Percentiles rank a stretch among this genome's conserved stretches.
Conservation (phyloP, 1,140 invertebrate species). For the Monomorium pharaonis region DNA sequence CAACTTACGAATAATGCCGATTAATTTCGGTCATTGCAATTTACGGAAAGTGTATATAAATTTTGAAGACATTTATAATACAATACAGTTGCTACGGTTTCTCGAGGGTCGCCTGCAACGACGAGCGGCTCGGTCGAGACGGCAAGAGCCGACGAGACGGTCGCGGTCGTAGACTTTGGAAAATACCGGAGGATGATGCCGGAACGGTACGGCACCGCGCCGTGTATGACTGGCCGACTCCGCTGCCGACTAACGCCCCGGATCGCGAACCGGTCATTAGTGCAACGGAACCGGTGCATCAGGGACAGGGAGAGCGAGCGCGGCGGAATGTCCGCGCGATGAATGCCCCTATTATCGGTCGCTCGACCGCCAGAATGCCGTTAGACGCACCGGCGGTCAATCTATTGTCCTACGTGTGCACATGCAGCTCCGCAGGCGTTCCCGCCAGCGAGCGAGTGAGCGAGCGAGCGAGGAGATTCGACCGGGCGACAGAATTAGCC, state of each 20-base stretch:
- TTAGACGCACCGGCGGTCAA: slow-evolving; percentile 77
- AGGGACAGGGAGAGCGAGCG: slow-evolving; percentile 52
- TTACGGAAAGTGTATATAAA: background rate
- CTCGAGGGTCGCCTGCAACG: background rate
- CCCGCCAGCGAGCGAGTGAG: slow-evolving; percentile 16
- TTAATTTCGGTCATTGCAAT: background rate
- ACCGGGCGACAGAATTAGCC: slow-evolving; percentile 35
- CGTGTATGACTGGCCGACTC: slow-evolving; percentile 53
- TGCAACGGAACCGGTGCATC: slow-evolving; percentile 75
- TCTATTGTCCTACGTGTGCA: slow-evolving; percentile 78
- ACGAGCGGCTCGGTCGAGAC: background rate
- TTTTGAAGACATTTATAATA: background rate
- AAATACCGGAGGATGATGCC: slow-evolving; percentile 5
- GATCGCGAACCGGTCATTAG: slow-evolving; percentile 72
- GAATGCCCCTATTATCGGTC: slow-evolving; percentile 75
- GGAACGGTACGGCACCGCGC: slow-evolving; percentile 17
- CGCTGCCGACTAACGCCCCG: slow-evolving; percentile 59
- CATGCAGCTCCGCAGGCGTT: slow-evolving; percentile 58
- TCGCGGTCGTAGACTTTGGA: background rate
- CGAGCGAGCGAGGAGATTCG: background rate
- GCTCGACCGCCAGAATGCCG: slow-evolving; percentile 80
- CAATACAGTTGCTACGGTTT: background rate
- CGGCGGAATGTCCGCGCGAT: slow-evolving; percentile 57
- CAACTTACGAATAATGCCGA: background rate
- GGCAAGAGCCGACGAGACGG: background rate